A percentile compares a stretch with the other conserved stretches of the same genome.
Conservation (phyloP, 2,797 vertebrate genomes). For the Coendou prehensilis region DNA sequence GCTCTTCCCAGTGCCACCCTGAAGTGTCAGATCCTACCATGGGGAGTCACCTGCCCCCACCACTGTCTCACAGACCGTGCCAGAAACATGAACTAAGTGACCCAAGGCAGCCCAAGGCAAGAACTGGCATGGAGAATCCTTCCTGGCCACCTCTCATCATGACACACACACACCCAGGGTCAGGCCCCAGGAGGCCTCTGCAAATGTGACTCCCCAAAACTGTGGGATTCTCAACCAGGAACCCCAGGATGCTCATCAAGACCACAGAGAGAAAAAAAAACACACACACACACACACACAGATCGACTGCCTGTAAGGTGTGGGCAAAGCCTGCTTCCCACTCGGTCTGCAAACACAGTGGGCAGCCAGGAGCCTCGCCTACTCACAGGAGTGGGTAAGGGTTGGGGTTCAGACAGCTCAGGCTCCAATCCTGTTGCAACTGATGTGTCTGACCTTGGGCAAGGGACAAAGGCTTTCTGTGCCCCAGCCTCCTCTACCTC, state of each 20-base stretch:
- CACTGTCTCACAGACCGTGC: not conserved
- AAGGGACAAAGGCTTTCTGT: not conserved
- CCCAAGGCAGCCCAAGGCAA: not conserved
- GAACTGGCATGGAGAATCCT: not conserved
- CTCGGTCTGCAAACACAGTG: not conserved
- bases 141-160: not conserved
- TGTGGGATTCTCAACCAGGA: not conserved
- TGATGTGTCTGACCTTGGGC: not conserved
- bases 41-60: not conserved
- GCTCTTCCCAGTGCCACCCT: not conserved
- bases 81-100: conserved; percentile 33
- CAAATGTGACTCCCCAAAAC: not conserved
- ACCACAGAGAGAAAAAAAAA: not conserved
- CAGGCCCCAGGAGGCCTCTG: not conserved
- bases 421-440: not conserved
- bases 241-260: not conserved
- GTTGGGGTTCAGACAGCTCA: not conserved
- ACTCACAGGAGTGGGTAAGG: not conserved
- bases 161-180: not conserved
- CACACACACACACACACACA: too few species aligned
- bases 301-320: not conserved
- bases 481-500: not conserved
- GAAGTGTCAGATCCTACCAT: not conserved
- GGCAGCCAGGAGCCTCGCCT: not conserved
- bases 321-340: accelerated